Evolutionary conservation across 2,888 invertebrate species (phyloP).

Genomic region (Odiellus spinosus): DNA sequence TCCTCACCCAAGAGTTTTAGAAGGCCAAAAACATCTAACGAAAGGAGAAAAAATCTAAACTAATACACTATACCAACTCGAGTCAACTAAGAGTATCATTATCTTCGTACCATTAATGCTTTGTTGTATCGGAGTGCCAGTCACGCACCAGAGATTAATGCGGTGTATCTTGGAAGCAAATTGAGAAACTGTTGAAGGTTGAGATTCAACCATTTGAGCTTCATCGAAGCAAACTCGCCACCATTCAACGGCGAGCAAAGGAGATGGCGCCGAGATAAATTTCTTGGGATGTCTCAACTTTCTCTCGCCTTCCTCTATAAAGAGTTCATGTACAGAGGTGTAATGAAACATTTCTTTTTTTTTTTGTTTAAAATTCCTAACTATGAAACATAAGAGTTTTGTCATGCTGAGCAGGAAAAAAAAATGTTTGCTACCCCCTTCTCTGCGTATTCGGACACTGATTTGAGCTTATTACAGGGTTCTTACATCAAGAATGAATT

Average conservation of each 20-base stretch:
- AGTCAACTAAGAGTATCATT: neutral
- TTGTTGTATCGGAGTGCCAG: slow-evolving; percentile 53
- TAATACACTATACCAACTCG: neutral
- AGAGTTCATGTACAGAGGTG: too few relatives aligned
- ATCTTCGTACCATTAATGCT: slow-evolving; percentile 35
- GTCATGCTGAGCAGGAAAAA: too few relatives aligned
- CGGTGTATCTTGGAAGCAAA: slow-evolving; percentile 44
- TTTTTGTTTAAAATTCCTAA: too few relatives aligned
- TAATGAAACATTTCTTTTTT: too few relatives aligned
- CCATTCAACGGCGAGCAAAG: slow-evolving; percentile 51
- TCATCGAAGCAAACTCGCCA: slow-evolving; percentile 64
- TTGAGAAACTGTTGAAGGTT: slow-evolving; percentile 39
- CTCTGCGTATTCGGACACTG: too few relatives aligned
- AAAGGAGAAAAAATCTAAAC: slow-evolving; percentile 1
- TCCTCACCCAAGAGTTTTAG: slow-evolving; percentile 42
- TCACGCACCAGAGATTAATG: slow-evolving; percentile 53
- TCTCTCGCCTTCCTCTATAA: neutral
- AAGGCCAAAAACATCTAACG: slow-evolving; percentile 40
- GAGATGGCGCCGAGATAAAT: slow-evolving; percentile 46
- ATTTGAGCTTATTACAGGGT: too few relatives aligned
- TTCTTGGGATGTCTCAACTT: slow-evolving; percentile 42
- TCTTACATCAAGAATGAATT: too few relatives aligned
- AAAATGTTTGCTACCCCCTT: too few relatives aligned
- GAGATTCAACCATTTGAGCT: slow-evolving; percentile 58
- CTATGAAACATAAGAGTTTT: too few relatives aligned